A percentile compares a stretch with the other conserved stretches of the same genome.
Evolutionary conservation across 2,888 invertebrate species (phyloP).

Genomic region (Entomobrya proxima): DNA sequence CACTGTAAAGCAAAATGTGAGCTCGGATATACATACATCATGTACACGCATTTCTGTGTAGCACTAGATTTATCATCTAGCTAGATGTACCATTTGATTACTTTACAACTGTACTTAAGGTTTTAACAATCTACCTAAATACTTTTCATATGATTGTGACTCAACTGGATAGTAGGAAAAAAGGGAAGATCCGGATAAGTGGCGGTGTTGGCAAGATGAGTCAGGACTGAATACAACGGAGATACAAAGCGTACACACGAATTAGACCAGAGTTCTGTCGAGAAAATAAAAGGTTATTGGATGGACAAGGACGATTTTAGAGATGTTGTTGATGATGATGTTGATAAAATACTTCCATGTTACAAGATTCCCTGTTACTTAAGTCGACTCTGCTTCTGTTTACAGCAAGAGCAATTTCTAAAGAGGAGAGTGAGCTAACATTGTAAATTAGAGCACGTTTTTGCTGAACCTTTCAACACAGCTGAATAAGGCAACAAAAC

Average conservation of each 20-base stretch:
- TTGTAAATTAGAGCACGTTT: conserved; percentile 48
- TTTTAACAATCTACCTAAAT: too few relatives aligned
- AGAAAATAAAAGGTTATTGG: not conserved
- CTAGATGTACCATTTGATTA: too few relatives aligned
- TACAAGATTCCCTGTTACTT: not conserved
- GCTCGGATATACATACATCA: too few relatives aligned
- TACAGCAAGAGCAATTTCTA: not conserved
- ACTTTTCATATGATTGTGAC: too few relatives aligned
- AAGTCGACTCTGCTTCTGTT: not conserved
- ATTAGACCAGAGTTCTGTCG: not conserved
- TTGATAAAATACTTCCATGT: not conserved
- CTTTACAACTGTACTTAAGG: too few relatives aligned
- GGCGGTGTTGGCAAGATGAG: too few relatives aligned
- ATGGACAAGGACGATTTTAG: not conserved
- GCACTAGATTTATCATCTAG: too few relatives aligned
- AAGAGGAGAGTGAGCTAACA: not conserved
- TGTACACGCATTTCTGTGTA: too few relatives aligned
- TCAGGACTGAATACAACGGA: not conserved
- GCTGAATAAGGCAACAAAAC: not conserved
- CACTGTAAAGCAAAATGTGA: too few relatives aligned
- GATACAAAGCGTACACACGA: not conserved
- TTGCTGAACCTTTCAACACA: conserved; percentile 39
- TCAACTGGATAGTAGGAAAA: too few relatives aligned
- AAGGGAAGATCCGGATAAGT: too few relatives aligned
- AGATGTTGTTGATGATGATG: not conserved